These are phyloP conservation scores for Zaprionus africanus DNA, from an alignment of 1,140 invertebrate species.

Conservation along the genomic window DNA sequence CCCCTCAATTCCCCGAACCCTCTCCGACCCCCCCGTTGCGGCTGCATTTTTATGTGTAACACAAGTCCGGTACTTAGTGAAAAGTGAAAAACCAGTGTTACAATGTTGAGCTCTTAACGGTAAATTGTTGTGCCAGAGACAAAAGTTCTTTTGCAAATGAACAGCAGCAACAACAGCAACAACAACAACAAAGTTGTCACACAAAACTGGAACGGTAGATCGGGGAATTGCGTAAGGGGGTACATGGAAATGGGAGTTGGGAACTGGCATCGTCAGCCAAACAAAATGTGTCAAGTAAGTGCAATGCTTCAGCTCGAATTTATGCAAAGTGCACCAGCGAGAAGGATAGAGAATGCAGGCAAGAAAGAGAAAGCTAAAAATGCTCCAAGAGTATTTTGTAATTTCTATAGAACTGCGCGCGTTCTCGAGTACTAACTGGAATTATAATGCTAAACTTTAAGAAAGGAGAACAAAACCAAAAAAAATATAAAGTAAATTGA, in stretches of 20 bases:
- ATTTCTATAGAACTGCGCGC: slow-evolving; percentile 47
- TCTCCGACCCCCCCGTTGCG: background rate
- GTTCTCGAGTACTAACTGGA: slow-evolving; percentile 41
- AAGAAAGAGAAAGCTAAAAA: background rate
- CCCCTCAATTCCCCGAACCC: background rate
- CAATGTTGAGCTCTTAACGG: slow-evolving; percentile 78
- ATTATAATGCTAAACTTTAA: slow-evolving; percentile 38
- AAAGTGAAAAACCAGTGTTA: slow-evolving; percentile 81
- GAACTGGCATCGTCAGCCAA: slow-evolving; percentile 43
- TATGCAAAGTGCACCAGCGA: slow-evolving; percentile 72
- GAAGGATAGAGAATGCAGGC: background rate
- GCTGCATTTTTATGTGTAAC: slow-evolving; percentile 68
- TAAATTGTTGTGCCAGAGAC: slow-evolving; percentile 78
- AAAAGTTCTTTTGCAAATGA: slow-evolving; percentile 72
- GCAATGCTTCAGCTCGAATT: slow-evolving; percentile 76
- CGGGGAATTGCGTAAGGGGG: slow-evolving; percentile 1
- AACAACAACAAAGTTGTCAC: slow-evolving; percentile 56
- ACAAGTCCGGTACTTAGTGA: slow-evolving; percentile 78
- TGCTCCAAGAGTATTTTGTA: slow-evolving; percentile 56
- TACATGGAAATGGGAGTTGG: background rate
- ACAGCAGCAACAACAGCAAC: slow-evolving; percentile 56
- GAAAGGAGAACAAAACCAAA: background rate
- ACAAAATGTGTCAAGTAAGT: slow-evolving; percentile 78
- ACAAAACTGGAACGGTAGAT: slow-evolving; percentile 8
- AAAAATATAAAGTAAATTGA: background rate